Evolutionary conservation across 2,888 invertebrate genomes (phyloP).

Genomic region (Tolmerus cingulatus): DNA sequence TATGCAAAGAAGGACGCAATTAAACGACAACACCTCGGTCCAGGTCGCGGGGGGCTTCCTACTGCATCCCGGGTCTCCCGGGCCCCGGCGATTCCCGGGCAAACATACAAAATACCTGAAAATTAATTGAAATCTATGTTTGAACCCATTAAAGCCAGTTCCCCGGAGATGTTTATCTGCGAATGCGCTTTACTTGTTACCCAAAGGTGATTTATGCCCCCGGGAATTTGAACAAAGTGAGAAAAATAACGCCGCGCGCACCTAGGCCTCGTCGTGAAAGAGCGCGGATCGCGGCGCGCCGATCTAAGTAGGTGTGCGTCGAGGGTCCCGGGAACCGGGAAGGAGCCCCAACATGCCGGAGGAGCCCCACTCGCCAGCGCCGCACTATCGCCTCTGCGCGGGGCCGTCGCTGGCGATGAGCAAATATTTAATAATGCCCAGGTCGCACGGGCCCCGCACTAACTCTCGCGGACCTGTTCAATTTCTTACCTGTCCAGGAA

Average conservation of each 20-base stretch:
- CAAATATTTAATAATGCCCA: slow-evolving; percentile 42
- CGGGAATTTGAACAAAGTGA: slow-evolving; percentile 44
- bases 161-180: slow-evolving; percentile 43
- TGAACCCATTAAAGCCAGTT: slow-evolving; percentile 46
- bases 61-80: background rate
- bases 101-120: slow-evolving; percentile 40
- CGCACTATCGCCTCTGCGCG: background rate
- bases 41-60: background rate
- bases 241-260: slow-evolving; percentile 42
- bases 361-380: slow-evolving; percentile 16
- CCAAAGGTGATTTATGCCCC: slow-evolving; percentile 45
- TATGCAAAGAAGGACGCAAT: slow-evolving; percentile 14
- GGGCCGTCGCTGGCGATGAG: slow-evolving; percentile 36
- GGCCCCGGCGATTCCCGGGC: slow-evolving; percentile 2
- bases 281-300: background rate
- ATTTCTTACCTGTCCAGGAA: slow-evolving; percentile 43
- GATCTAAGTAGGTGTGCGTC: slow-evolving; percentile 2
- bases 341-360: slow-evolving; percentile 17
- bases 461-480: slow-evolving; percentile 17
- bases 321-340: background rate
- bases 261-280: slow-evolving; percentile 15
- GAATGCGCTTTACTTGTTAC: slow-evolving; percentile 47
- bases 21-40: slow-evolving; percentile 20
- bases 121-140: slow-evolving; percentile 46
- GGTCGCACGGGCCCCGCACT: background rate